Percentiles rank a stretch among this genome's conserved stretches.
phyloP scores from a whole-genome alignment of 2,888 invertebrate genomes.

The Calliopum simillimum region DNA sequence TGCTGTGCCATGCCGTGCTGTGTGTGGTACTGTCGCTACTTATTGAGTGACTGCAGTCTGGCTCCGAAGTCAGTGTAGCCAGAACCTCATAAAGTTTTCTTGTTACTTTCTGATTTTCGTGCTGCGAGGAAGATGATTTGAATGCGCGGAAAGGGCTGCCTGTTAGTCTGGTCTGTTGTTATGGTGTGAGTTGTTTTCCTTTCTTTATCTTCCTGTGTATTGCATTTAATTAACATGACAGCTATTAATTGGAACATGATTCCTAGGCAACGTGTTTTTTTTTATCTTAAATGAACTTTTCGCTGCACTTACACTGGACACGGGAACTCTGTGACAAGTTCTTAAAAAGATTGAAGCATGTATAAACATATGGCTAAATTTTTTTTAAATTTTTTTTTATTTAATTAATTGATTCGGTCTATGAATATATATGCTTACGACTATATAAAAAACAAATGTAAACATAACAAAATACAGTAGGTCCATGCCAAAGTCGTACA shows the following conservation, averaged over 20 bases:
- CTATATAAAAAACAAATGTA: no score
- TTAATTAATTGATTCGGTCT: no score
- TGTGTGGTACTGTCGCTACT: conserved; percentile 24
- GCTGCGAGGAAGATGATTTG: neutral
- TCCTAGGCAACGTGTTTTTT: neutral
- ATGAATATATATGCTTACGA: no score
- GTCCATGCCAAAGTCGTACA: no score
- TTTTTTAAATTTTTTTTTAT: no score
- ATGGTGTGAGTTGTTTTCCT: neutral
- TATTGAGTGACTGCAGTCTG: neutral
- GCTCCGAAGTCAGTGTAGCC: no score
- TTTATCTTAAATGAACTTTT: neutral
- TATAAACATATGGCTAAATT: no score
- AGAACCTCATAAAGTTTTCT: conserved; percentile 28
- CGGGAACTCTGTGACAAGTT: no score
- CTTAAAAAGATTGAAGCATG: neutral
- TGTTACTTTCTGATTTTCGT: conserved; percentile 21
- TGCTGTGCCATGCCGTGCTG: conserved; percentile 32
- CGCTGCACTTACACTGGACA: neutral
- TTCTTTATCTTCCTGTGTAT: neutral
- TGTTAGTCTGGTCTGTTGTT: neutral
- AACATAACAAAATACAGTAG: no score
- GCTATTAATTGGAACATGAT: conserved; percentile 38
- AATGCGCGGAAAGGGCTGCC: neutral
- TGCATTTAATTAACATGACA: conserved; percentile 38